Percentiles rank a stretch among this genome's conserved stretches.
Conservation (phyloP, 2,113 vertebrate genomes). For the Perca fluviatilis region DNA sequence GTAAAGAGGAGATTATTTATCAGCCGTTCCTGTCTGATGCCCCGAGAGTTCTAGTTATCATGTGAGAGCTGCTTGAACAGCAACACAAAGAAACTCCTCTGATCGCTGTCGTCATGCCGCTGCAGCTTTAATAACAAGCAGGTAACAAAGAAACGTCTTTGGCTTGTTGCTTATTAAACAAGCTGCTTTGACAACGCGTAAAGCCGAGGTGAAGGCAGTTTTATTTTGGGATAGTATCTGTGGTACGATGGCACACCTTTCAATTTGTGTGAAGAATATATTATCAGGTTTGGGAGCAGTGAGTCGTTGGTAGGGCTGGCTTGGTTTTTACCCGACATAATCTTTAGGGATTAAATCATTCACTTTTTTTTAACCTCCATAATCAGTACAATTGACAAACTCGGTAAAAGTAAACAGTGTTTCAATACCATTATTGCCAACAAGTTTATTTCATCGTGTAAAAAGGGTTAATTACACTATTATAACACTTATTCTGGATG, state of each 20-base stretch:
- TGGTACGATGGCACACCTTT: background rate
- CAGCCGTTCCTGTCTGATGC: slow-evolving; percentile 69
- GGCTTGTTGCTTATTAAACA: slow-evolving; percentile 65
- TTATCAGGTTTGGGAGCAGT: background rate
- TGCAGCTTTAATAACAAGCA: slow-evolving; percentile 68
- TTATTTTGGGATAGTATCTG: slow-evolving; percentile 37
- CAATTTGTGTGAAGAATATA: slow-evolving; percentile 15
- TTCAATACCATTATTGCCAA: background rate
- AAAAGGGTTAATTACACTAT: background rate
- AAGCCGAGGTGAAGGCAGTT: slow-evolving; percentile 23
- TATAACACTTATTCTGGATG: too few species aligned
- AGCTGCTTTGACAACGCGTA: slow-evolving; percentile 28
- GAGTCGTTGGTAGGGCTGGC: background rate
- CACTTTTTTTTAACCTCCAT: too few species aligned
- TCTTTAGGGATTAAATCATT: background rate
- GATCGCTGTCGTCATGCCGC: slow-evolving; percentile 66
- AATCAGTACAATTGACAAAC: background rate
- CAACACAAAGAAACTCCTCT: slow-evolving; percentile 61
- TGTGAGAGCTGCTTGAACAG: slow-evolving; percentile 53
- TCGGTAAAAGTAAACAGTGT: background rate
- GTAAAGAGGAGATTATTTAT: slow-evolving; percentile 73
- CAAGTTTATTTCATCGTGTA: too few species aligned
- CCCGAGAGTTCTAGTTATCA: slow-evolving; percentile 59
- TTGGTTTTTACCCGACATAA: background rate
- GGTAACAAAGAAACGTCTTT: slow-evolving; percentile 57